Evolutionary conservation across 2,113 vertebrate genomes (phyloP).

Genomic region (Dasyprocta punctata): DNA sequence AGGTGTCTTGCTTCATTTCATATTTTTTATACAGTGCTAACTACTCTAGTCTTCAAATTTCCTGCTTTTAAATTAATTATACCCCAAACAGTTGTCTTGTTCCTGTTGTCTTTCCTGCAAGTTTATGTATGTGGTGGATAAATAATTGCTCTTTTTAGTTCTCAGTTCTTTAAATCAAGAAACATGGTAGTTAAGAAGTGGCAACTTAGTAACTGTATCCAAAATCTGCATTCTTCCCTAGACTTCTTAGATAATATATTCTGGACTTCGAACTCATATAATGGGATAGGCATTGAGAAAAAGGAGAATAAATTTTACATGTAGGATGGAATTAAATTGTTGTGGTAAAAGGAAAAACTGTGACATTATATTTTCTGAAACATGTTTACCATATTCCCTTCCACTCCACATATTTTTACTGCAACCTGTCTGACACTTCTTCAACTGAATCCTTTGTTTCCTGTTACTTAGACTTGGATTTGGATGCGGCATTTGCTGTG

Average conservation of each 20-base stretch:
- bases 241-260: neutral
- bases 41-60: neutral
- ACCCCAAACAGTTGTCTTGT: neutral
- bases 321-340: neutral
- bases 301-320: neutral
- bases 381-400: neutral
- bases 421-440: neutral
- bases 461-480: neutral
- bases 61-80: neutral
- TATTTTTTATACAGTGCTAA: neutral
- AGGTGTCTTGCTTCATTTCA: neutral
- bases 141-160: neutral
- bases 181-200: neutral
- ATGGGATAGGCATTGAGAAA: neutral
- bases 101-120: neutral
- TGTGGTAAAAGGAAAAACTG: neutral
- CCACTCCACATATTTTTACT: neutral
- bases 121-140: neutral
- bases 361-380: neutral
- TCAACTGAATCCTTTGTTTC: neutral
- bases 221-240: neutral
- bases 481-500: neutral
- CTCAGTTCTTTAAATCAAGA: neutral
- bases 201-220: neutral
- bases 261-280: neutral